phyloP scores from a whole-genome alignment of 35 echinoderm and acorn worm species.

The Lytechinus pictus region DNA sequence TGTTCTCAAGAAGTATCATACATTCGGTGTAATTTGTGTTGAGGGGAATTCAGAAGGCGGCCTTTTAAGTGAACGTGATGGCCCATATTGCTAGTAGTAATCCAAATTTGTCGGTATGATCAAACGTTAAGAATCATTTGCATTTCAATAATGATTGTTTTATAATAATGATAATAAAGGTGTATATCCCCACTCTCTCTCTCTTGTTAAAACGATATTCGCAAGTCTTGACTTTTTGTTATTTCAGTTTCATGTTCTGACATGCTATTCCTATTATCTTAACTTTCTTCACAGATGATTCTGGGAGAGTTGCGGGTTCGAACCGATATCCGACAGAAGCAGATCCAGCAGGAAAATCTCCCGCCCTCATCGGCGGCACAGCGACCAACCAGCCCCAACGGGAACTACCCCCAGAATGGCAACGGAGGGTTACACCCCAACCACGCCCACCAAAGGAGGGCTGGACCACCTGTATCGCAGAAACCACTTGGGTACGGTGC shows the following conservation, averaged over 20 bases:
- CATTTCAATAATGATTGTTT: not conserved
- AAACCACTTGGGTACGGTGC: slow-evolving; percentile 59
- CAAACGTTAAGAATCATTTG: not conserved
- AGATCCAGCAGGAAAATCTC: slow-evolving; percentile 50
- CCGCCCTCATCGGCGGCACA: not conserved
- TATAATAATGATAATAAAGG: too few relatives aligned
- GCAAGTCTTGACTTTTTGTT: too few relatives aligned
- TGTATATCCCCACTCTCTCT: too few relatives aligned
- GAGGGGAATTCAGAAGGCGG: not conserved
- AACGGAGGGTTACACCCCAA: not conserved
- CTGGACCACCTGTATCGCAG: slow-evolving; percentile 53
- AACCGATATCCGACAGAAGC: slow-evolving; percentile 62
- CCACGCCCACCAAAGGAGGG: slow-evolving; percentile 48
- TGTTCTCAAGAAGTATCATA: not conserved
- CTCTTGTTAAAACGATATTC: too few relatives aligned
- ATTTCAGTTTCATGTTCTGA: too few relatives aligned
- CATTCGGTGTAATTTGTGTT: not conserved
- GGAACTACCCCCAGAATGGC: not conserved
- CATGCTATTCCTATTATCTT: too few relatives aligned
- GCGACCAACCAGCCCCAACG: not conserved
- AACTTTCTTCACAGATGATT: slow-evolving; percentile 53
- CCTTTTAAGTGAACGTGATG: not conserved
- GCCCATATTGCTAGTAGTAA: not conserved
- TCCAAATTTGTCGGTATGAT: not conserved
- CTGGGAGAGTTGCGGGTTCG: slow-evolving; percentile 59